Evolutionary conservation across 2,888 invertebrate genomes (phyloP).

Genomic region (Chromoteleia sp.): DNA sequence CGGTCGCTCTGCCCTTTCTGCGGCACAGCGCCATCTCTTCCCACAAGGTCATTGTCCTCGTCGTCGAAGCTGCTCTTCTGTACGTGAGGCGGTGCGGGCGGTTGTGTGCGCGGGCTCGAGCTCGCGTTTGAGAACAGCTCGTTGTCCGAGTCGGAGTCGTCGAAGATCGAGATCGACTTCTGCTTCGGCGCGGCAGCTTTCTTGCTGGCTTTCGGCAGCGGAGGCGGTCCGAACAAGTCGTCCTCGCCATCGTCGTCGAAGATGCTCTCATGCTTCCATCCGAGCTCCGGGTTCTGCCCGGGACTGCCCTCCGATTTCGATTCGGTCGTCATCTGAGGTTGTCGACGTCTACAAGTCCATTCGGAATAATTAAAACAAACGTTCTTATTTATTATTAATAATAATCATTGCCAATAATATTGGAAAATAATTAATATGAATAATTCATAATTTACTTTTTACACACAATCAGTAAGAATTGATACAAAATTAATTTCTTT

Average conservation of each 20-base stretch:
- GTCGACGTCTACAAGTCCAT: too few species aligned
- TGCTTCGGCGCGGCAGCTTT: slow-evolving; percentile 58
- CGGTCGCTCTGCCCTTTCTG: background rate
- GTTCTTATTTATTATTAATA: too few species aligned
- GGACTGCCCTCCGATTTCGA: slow-evolving; percentile 79
- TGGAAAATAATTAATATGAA: too few species aligned
- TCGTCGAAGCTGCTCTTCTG: slow-evolving; percentile 77
- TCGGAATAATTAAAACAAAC: too few species aligned
- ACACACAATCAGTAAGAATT: too few species aligned
- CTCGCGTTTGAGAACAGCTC: slow-evolving; percentile 81
- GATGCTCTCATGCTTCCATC: slow-evolving; percentile 63
- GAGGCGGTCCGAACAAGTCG: slow-evolving; percentile 74
- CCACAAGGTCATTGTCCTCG: slow-evolving; percentile 69
- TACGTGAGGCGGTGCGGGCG: slow-evolving; percentile 48
- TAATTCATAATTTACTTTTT: too few species aligned
- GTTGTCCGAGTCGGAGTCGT: slow-evolving; percentile 82
- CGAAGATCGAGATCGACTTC: slow-evolving; percentile 79
- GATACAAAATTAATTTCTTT: too few species aligned
- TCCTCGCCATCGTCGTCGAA: slow-evolving; percentile 60
- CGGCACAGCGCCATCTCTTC: slow-evolving; percentile 70
- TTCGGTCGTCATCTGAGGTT: slow-evolving; percentile 77
- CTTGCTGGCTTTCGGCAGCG: slow-evolving; percentile 76
- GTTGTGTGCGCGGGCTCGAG: too few species aligned
- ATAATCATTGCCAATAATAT: too few species aligned
- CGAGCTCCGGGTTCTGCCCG: slow-evolving; percentile 74